Conservation (phyloP, 2,113 vertebrate genomes). For the Saimiri boliviensis region DNA sequence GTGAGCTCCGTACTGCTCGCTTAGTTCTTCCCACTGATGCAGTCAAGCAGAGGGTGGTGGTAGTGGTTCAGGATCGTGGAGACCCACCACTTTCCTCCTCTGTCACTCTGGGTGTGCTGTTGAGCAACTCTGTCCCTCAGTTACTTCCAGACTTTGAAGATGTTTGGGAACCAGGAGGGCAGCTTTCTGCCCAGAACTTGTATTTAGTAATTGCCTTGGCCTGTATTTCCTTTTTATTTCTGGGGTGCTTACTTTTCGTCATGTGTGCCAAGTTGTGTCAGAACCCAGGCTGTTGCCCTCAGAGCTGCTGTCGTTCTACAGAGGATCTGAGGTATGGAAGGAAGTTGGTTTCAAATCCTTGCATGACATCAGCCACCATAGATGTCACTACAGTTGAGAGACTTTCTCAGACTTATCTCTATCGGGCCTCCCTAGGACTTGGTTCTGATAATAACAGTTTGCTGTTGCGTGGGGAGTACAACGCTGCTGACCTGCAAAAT, state of each 20-base stretch:
- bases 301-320: constrained; percentile 63
- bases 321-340: constrained; percentile 69
- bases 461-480: constrained; percentile 64
- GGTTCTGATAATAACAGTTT: constrained; percentile 69
- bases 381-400: constrained; percentile 84
- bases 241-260: constrained; percentile 78
- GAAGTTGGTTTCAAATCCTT: constrained; percentile 79
- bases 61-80: constrained; percentile 87
- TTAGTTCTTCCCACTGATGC: constrained; percentile 86
- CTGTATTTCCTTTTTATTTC: constrained; percentile 86
- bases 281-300: constrained; percentile 10
- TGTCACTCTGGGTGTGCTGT: constrained; percentile 84
- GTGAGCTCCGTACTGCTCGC: constrained; percentile 90
- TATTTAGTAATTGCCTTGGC: constrained; percentile 86
- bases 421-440: constrained; percentile 79
- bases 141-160: constrained; percentile 86
- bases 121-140: constrained; percentile 85
- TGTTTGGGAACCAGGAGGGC: constrained; percentile 70
- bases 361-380: constrained; percentile 71
- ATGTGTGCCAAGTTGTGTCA: constrained; percentile 57
- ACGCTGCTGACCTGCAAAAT: constrained; percentile 72
- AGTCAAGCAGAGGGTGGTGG: constrained; percentile 86
- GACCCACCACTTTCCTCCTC: constrained; percentile 86
- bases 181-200: constrained; percentile 84
- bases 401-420: constrained; percentile 84